Conservation (phyloP, 2,888 invertebrate species). For the Sclerodermus sp. region DNA sequence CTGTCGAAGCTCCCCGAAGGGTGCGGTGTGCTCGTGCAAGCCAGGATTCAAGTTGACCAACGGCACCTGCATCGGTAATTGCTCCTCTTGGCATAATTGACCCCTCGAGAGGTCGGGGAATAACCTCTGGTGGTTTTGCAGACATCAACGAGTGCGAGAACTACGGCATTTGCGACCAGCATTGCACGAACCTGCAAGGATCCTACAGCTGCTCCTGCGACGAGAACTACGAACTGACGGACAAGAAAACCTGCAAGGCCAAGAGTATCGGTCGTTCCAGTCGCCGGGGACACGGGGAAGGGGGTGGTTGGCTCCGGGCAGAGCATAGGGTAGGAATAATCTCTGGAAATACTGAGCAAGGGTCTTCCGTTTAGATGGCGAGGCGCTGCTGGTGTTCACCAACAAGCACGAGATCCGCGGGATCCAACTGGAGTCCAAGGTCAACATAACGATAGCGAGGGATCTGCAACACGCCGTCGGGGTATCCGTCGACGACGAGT, state of each 20-base stretch:
- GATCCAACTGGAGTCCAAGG: conserved; percentile 63
- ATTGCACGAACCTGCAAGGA: conserved; percentile 65
- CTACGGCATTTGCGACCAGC: conserved; percentile 71
- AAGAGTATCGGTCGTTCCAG: too few relatives aligned
- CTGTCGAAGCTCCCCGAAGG: conserved; percentile 59
- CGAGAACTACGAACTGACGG: conserved; percentile 60
- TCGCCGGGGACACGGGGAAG: too few relatives aligned
- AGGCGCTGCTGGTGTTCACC: conserved; percentile 71
- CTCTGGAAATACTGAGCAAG: too few relatives aligned
- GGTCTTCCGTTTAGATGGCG: conserved; percentile 61
- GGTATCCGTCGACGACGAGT: conserved; percentile 70
- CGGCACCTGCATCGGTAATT: conserved; percentile 35
- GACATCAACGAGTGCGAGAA: conserved; percentile 69
- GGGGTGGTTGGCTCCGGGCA: too few relatives aligned
- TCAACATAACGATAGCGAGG: conserved; percentile 59
- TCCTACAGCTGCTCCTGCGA: conserved; percentile 69
- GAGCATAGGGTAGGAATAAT: too few relatives aligned
- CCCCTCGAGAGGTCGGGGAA: too few relatives aligned
- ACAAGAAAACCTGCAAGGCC: conserved; percentile 61
- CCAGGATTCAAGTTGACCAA: conserved; percentile 44
- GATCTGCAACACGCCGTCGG: conserved; percentile 67
- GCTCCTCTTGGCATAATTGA: too few relatives aligned
- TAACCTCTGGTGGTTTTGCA: too few relatives aligned
- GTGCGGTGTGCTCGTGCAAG: conserved; percentile 65
- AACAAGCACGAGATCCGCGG: conserved; percentile 69